Evolutionary conservation across 2,113 vertebrate species (phyloP), one percentile per base, ranked within the genome.

Genomic region (Aegithalos caudatus): DNA sequence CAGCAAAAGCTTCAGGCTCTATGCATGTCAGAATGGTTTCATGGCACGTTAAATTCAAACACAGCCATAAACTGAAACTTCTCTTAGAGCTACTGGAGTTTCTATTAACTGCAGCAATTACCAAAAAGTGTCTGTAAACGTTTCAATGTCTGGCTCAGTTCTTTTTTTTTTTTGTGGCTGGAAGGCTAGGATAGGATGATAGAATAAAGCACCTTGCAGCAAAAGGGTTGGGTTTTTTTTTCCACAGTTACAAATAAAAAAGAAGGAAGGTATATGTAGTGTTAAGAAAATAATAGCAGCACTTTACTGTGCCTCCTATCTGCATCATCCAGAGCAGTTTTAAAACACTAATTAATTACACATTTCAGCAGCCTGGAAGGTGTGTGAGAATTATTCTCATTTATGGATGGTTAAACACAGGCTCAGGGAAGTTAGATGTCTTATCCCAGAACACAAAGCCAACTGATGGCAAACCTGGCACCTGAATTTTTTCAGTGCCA

Each of bases 21-120:
- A 57, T 87, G 45, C 40, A 16, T 2, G 45, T 88, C 73, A 91
- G 53, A 70, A 85, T 16, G 57, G 35, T 85, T 94, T 90, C 78
- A 95, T 35, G 86, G 67, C 85, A 91, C 60, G 50, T 83, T 92
- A 94, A 92, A 93, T 84, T 86, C 54, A 35, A 96, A 65, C 7
- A 5, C 24, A 77, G 81, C 62, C 82, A 74, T 62, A 86, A 94
- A 94, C 58, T 85, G 54, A 95, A 74, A 42, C 81, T 81, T 88
- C 66, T 85, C 82, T 90, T 72, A 85, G 50, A 85, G 67, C 69
- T 81, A 96, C 51, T 66, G 53, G 87, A 83, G 71, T 54, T 93
- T 71, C 96, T 92, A 85, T 94, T 95, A 96, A 91, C 88, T 91
- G 89, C 73, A 78, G 70, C 4, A 33, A 95, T 96, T 96, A 94